A percentile compares a stretch with the other conserved stretches of the same genome.
These are phyloP conservation scores for Neoscelio sp. DNA, from an alignment of 2,888 invertebrate species.

Conservation along the genomic window DNA sequence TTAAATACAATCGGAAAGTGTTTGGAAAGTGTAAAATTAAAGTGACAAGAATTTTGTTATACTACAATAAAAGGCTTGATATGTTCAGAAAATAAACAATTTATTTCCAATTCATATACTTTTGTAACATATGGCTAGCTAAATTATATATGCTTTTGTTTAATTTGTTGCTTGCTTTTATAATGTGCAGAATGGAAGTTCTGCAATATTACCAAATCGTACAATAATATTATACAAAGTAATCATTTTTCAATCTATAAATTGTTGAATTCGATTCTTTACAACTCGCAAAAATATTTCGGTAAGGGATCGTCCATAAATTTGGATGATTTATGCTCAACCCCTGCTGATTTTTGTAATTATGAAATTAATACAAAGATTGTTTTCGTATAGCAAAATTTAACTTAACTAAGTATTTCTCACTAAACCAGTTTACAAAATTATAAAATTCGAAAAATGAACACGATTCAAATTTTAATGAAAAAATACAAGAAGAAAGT, in stretches of 20 bases:
- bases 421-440: too few species aligned
- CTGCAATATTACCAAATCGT: too few species aligned
- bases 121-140: conserved; percentile 31
- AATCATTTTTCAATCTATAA: conserved; percentile 45
- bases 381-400: too few species aligned
- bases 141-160: conserved; percentile 35
- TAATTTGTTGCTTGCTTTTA: conserved; percentile 19
- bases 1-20: too few species aligned
- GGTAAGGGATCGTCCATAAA: conserved; percentile 12
- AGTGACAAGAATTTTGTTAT: conserved; percentile 29
- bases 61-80: conserved; percentile 51
- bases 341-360: conserved; percentile 14
- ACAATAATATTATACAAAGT: too few species aligned
- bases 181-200: conserved; percentile 39
- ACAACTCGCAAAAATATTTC: conserved; percentile 25
- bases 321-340: conserved; percentile 19
- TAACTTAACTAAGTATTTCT: too few species aligned
- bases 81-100: conserved; percentile 64
- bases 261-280: conserved; percentile 32
- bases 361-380: conserved; percentile 27
- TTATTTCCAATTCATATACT: conserved; percentile 65
- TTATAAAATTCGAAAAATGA: too few species aligned
- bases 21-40: too few species aligned
- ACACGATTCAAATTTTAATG: too few species aligned
- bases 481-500: too few species aligned